These are phyloP conservation scores for Argyresthia albistria DNA, from an alignment of 2,888 invertebrate genomes.

Conservation along the genomic window DNA sequence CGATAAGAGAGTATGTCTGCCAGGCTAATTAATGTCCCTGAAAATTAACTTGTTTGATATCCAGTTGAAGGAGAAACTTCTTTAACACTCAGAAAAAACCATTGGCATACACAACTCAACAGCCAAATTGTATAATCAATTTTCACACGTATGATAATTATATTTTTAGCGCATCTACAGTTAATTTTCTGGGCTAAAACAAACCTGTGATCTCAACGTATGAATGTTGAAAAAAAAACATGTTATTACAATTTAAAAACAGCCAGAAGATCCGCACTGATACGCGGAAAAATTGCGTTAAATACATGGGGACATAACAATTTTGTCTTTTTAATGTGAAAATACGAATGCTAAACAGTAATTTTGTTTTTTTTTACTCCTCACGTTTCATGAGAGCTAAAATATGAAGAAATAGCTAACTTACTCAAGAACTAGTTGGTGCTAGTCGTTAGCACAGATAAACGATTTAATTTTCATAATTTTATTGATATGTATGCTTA, in stretches of 20 bases:
- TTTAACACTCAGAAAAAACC: conserved; percentile 3
- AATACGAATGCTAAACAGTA: background rate
- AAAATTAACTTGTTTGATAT: conserved; percentile 27
- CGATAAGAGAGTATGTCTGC: conserved; percentile 33
- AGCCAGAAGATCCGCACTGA: too few species aligned
- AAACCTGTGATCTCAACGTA: conserved; percentile 71
- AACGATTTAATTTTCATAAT: too few species aligned
- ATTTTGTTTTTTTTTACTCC: conserved; percentile 11
- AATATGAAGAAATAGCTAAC: too few species aligned
- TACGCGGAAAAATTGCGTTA: too few species aligned
- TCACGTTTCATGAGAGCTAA: too few species aligned
- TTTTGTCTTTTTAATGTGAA: background rate
- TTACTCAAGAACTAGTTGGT: too few species aligned
- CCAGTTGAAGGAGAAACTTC: background rate
- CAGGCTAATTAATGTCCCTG: conserved; percentile 44
- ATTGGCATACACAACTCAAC: background rate
- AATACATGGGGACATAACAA: too few species aligned
- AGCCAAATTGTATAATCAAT: background rate
- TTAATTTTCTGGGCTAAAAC: conserved; percentile 27
- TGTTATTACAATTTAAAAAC: conserved; percentile 5
- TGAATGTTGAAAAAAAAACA: conserved; percentile 42
- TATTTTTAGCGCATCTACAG: background rate
- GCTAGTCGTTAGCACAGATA: too few species aligned
- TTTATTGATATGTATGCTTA: too few species aligned
- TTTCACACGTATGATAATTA: background rate